phyloP scores from a whole-genome alignment of 35 echinoderm and acorn worm genomes.

The Apostichopus californicus region DNA sequence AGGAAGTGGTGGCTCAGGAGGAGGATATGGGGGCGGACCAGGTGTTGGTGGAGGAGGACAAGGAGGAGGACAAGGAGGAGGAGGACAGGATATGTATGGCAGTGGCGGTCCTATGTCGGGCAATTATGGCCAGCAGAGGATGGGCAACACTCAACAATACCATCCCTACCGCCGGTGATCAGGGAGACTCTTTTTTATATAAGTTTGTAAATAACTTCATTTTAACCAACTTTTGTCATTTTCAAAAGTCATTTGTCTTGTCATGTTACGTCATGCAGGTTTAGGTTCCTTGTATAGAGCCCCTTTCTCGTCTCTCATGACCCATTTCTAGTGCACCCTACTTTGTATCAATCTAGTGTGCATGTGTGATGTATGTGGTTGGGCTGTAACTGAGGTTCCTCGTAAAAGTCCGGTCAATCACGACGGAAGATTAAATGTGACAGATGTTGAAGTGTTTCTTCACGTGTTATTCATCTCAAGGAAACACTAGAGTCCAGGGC shows the following conservation, averaged over 20 bases:
- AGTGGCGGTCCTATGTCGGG: conserved; percentile 38
- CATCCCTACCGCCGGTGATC: conserved; percentile 47
- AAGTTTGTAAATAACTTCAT: not conserved
- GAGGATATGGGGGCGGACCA: not conserved
- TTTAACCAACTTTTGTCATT: not conserved
- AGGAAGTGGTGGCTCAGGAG: not conserved
- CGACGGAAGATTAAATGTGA: no score
- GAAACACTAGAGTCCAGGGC: no score
- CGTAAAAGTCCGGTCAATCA: no score
- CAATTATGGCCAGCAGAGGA: conserved; percentile 43
- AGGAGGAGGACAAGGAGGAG: not conserved
- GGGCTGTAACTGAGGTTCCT: no score
- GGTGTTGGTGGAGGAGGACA: not conserved
- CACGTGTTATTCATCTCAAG: no score
- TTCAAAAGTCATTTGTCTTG: not conserved
- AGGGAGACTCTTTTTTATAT: not conserved
- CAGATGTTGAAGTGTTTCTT: no score
- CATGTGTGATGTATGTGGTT: no score
- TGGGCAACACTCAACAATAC: conserved; percentile 19
- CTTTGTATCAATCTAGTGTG: no score
- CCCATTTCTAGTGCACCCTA: not conserved
- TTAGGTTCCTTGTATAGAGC: no score
- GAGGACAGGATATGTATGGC: conserved; percentile 55
- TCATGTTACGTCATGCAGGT: no score
- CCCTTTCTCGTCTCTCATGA: not conserved